Conservation (phyloP, 2,113 vertebrate genomes). For the human region DNA sequence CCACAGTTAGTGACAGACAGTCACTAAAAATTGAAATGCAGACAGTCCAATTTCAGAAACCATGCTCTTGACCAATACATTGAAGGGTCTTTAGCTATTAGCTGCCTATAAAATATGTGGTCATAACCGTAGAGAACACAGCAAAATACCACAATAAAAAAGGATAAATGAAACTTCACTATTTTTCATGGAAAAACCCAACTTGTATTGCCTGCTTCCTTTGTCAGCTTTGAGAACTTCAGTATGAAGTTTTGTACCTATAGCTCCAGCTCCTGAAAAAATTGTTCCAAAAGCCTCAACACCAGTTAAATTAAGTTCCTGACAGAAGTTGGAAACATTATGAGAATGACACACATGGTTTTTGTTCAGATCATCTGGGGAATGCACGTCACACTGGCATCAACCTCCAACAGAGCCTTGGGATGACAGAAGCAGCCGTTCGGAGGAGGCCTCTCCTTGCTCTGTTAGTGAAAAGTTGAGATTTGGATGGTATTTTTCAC, state of each 20-base stretch:
- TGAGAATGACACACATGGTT: not conserved
- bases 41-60: not conserved
- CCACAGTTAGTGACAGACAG: accelerated
- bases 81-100: not conserved
- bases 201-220: not conserved
- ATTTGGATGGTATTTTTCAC: not conserved
- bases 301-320: constrained; percentile 5
- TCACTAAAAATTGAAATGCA: not conserved
- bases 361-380: constrained; percentile 18
- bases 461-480: constrained; percentile 19
- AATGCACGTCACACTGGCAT: not conserved
- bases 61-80: not conserved
- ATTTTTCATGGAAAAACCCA: not conserved
- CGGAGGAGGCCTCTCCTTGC: not conserved
- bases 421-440: constrained; percentile 36
- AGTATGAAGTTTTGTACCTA: not conserved
- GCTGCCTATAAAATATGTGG: not conserved
- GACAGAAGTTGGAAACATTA: not conserved
- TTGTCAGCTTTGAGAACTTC: not conserved
- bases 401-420: not conserved
- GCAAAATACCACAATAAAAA: not conserved
- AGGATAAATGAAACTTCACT: not conserved
- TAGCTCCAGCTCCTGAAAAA: not conserved
- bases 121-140: not conserved
- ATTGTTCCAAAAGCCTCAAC: not conserved